Base-by-base conservation (phyloP, 2,113 vertebrate species). In the Shinisaurus crocodilurus region DNA sequence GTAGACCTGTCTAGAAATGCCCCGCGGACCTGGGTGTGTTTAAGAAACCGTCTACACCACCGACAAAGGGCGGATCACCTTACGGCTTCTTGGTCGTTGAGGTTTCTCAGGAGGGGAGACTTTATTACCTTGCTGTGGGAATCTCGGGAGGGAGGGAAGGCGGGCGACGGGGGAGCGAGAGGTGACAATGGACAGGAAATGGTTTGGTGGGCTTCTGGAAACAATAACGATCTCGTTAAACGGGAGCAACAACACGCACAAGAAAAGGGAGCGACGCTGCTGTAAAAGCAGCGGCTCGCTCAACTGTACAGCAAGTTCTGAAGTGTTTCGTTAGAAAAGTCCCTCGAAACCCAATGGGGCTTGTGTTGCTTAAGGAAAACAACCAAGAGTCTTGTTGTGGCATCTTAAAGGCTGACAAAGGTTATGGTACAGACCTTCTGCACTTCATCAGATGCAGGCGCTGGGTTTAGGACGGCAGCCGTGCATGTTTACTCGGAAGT, bases 151-250 rank as follows among this genome's bases (percentile, higher is more conserved):
- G 50, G 43, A 29, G 74, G n/a, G 60, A 43, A 25, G 34, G 75
- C 34, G 57, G 43, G 29, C 18, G 76, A 37, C 43, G n/a, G 10
- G 54, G 87, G 65, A 40, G 48, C 50, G 29, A 7, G 88, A 90
- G 83, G 89, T 79, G 74, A 86, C 89, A 90, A 90, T 90, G 89
- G 83, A 27, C 89, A 90, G 89, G 89, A 90, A 90, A 90, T 90
- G 74, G 63, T 37, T 69, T 20, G 45, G 60, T n/a, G 13, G 82
- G 34, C 82, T 79, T 2, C 54, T 77, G 81, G 34, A 69, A 37
- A 90, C 89, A 54, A 69, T 37, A 37, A 48, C 45, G 25, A 40
- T 69, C 89, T 86, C 82, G 75, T 80, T 54, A 90, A 90, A 80
- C 74, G 45, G 89, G 89, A 90, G 70, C 72, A 5, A 76, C 81